Evolutionary conservation across 2,888 invertebrate species (phyloP), one percentile per base, ranked within the genome.

Genomic region (Epinotia nisella): DNA sequence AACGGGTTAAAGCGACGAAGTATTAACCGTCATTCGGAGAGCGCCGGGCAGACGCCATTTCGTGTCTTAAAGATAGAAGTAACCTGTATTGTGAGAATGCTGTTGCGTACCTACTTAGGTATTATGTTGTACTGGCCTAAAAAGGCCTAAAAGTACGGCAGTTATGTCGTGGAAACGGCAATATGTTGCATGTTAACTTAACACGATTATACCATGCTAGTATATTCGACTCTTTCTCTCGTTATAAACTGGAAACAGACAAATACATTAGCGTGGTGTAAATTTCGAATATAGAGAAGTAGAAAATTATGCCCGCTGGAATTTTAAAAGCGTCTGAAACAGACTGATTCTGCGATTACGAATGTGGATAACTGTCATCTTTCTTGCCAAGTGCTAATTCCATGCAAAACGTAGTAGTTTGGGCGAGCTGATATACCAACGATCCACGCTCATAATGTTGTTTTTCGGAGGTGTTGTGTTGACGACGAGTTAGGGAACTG

Each of bases 111-210:
- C 70, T 65, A 74, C 65, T 73, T 65, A 74, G 64, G 41, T 59
- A 70, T 70, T 61, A 55, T 67, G 49, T 53, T 45, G 55, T 56
- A 21, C 24, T 53, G 61, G 41, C 39, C 56, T 24, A 19, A 17
- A 59, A 58, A 19, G 58, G 49, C 68, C 24, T 51, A 55, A 66
- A 51, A 29, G 41, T 66, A 66, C 51, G 60, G 15, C 51, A 59
- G 51, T 15, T 45, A 24, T 53, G 74, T 35, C 59, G 60, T 74
- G 58, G 41, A 60, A 60, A 72, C 69, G 65, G 59, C 35, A 67
- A 59, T 71, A 29, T 56, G 58, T 58, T 64, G 69, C 69, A 75
- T 73, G 75, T 70, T 70, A 68, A 71, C 29, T 61, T 73, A 59
- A 72, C 61, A 66, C 41, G 56, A 66, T 55, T 65, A 65, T 10